Percentiles rank a stretch among this genome's conserved stretches.
Evolutionary conservation across 2,888 invertebrate genomes (phyloP).

Genomic region (Chymomyza amoena): DNA sequence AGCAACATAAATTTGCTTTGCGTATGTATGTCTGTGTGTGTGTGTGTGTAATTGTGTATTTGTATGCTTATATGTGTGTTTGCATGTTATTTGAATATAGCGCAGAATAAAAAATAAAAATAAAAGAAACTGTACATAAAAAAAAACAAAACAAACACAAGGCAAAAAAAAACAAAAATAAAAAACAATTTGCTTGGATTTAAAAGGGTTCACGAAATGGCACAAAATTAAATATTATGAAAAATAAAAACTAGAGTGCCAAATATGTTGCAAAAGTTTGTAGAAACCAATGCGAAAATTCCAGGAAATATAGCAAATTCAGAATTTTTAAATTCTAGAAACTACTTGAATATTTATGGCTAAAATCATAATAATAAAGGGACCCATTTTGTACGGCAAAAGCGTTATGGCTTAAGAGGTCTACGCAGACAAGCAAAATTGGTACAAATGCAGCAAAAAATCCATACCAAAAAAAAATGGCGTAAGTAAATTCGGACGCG

Average conservation of each 20-base stretch:
- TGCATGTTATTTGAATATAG: slow-evolving; percentile 51
- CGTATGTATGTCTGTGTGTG: background rate
- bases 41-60: background rate
- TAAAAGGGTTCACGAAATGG: slow-evolving; percentile 44
- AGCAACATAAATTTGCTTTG: slow-evolving; percentile 60
- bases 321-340: too few relatives aligned
- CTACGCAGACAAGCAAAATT: too few relatives aligned
- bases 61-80: background rate
- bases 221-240: slow-evolving; percentile 53
- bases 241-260: slow-evolving; percentile 49
- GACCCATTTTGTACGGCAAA: too few relatives aligned
- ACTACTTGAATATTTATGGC: too few relatives aligned
- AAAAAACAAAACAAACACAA: background rate
- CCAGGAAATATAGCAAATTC: too few relatives aligned
- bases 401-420: too few relatives aligned
- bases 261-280: slow-evolving; percentile 3
- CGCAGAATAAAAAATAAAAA: slow-evolving; percentile 3
- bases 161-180: slow-evolving; percentile 1
- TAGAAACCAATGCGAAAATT: too few relatives aligned
- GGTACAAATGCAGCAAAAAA: too few relatives aligned
- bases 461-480: too few relatives aligned
- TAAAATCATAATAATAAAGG: too few relatives aligned
- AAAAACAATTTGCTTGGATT: slow-evolving; percentile 51
- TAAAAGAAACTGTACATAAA: background rate
- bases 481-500: too few relatives aligned